phyloP scores from a whole-genome alignment of 2,797 vertebrate genomes.

The Caiman crocodilus region DNA sequence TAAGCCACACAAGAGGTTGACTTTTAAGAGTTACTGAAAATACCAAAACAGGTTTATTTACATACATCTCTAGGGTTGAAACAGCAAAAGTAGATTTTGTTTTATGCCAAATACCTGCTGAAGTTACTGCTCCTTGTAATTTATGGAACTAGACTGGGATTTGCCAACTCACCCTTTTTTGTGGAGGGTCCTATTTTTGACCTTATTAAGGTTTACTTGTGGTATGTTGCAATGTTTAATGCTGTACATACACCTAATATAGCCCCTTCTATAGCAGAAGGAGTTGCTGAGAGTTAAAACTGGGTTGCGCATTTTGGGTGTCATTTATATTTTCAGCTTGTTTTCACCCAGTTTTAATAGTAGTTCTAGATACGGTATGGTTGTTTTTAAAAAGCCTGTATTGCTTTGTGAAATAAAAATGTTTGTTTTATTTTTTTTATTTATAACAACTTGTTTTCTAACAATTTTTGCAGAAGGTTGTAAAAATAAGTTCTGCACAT shows the following conservation, averaged over 20 bases:
- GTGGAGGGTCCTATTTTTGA: conserved; percentile 80
- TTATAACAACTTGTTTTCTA: conserved; percentile 79
- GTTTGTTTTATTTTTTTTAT: conserved; percentile 75
- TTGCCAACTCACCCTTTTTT: conserved; percentile 80
- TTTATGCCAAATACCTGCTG: conserved; percentile 49
- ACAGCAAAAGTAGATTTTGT: conserved; percentile 32
- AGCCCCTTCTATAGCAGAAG: conserved; percentile 71
- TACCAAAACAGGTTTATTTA: conserved; percentile 39
- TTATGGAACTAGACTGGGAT: conserved; percentile 71
- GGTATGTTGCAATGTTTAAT: conserved; percentile 76
- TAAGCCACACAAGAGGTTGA: conserved; percentile 39
- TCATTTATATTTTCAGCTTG: conserved; percentile 68
- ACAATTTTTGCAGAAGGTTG: conserved; percentile 70
- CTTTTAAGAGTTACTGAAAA: conserved; percentile 51
- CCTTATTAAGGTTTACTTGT: conserved; percentile 82
- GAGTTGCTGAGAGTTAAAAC: conserved; percentile 69
- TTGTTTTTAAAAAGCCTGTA: conserved; percentile 69
- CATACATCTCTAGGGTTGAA: conserved; percentile 31
- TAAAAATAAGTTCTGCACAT: conserved; percentile 77
- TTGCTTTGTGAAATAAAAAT: conserved; percentile 64
- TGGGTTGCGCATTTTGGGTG: conserved; percentile 66
- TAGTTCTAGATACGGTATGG: conserved; percentile 70
- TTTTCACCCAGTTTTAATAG: conserved; percentile 67
- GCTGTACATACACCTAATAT: conserved; percentile 52
- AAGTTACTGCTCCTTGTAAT: conserved; percentile 57